phyloP scores from a whole-genome alignment of 2,113 vertebrate species.

The Grantiella picta region DNA sequence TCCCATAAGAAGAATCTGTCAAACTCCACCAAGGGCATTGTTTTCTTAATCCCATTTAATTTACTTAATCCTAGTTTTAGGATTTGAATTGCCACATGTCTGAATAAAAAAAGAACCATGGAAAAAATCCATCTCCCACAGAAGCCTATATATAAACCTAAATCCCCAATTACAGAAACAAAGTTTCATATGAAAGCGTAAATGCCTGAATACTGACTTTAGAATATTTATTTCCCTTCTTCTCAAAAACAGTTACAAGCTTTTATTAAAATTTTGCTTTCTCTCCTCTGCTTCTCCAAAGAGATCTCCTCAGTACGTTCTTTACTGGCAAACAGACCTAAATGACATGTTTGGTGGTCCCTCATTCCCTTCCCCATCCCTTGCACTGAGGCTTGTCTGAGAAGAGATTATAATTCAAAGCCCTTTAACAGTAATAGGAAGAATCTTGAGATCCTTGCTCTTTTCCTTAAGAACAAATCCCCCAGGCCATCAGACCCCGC shows the following conservation, averaged over 20 bases:
- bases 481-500: neutral
- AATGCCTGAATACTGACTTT: neutral
- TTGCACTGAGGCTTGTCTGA: neutral
- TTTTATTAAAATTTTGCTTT: neutral
- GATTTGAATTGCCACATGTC: neutral
- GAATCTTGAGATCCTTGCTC: neutral
- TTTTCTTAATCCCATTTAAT: neutral
- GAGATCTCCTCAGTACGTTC: neutral
- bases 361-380: neutral
- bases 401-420: neutral
- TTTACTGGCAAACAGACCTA: neutral
- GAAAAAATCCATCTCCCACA: neutral
- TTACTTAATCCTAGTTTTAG: neutral
- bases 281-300: neutral
- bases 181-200: neutral
- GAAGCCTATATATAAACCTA: neutral
- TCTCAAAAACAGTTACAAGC: neutral
- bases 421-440: neutral
- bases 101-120: neutral
- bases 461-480: neutral
- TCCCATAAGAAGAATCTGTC: neutral
- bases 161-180: neutral
- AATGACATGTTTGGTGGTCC: neutral
- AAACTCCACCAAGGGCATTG: neutral
- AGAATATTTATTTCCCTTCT: neutral